These are phyloP conservation scores for Drosophila mauritiana DNA, from an alignment of 1,140 invertebrate genomes.

Conservation along the genomic window DNA sequence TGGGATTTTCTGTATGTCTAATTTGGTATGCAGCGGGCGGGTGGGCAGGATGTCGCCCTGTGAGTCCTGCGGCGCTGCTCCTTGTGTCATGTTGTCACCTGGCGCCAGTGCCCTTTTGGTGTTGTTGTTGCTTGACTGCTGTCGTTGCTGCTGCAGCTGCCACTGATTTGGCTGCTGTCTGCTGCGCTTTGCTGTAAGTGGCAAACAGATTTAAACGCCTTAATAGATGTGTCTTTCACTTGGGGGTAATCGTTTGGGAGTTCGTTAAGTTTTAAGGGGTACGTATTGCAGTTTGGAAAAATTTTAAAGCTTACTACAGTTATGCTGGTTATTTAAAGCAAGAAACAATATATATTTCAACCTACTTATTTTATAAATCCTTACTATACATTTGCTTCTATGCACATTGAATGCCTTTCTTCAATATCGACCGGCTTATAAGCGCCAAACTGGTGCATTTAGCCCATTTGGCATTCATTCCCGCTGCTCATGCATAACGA, in stretches of 20 bases:
- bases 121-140: slow-evolving; percentile 27
- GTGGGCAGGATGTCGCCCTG: slow-evolving; percentile 25
- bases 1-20: slow-evolving; percentile 78
- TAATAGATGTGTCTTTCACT: slow-evolving; percentile 46
- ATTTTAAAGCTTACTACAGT: background rate
- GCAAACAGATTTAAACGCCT: slow-evolving; percentile 60
- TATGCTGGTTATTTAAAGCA: too few relatives aligned
- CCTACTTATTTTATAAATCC: too few relatives aligned
- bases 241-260: too few relatives aligned
- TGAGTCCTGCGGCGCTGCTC: slow-evolving; percentile 30
- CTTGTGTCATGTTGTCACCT: slow-evolving; percentile 68
- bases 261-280: too few relatives aligned
- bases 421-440: slow-evolving; percentile 49
- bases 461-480: slow-evolving; percentile 64
- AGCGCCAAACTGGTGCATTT: slow-evolving; percentile 66
- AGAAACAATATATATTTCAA: too few relatives aligned
- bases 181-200: slow-evolving; percentile 60
- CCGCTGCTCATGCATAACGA: slow-evolving; percentile 61
- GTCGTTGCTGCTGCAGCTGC: slow-evolving; percentile 38
- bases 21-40: slow-evolving; percentile 69
- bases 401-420: background rate
- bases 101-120: slow-evolving; percentile 28
- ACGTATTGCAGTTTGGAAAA: accelerated
- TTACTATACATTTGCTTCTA: background rate
- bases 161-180: slow-evolving; percentile 48